Evolutionary conservation across 2,113 vertebrate species (phyloP), one percentile per base, ranked within the genome.

Genomic region (Thunnus thynnus): DNA sequence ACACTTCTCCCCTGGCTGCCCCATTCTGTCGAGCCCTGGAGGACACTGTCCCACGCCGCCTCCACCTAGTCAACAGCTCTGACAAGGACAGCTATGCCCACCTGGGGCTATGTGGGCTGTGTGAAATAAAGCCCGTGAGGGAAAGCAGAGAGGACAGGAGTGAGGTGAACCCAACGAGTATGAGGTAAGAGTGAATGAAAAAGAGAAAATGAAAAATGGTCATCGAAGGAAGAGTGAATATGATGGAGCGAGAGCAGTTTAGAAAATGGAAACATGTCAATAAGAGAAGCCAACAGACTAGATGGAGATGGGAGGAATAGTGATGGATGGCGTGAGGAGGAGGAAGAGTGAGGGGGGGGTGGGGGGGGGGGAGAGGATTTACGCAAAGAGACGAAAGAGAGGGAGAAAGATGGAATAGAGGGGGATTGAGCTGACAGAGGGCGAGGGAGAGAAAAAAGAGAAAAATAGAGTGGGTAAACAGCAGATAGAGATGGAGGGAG

Each of bases 261-360:
- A 90, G 93, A 94, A 94, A 94, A 94, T 95, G 94, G 93, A 94
- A 94, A 94, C 93, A 94, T 94, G 93, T 94, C 93, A 88, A 95
- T 94, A 94, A 94, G 90, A 88, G 81, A 85, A 81, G 88, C 50
- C 85, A 93, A 90, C 72, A 87, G 93, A 93, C 86, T 79, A 93
- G 91, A 92, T 92, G 88, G 87, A 83, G 87, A 89, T 91, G 92
- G 90, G 86, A 90, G 89, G 87, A 90, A 90, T 92, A 80, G 88
- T 95, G 94, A 95, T 95, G 91, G 92, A 95, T 94, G 90, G 73
- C 78, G 76, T 74, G 85, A 89, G 84, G 86, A 79, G 76, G 76
- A 91, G 86, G 76, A 83, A 68, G 63, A 76, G 79, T 68, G 73
- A 56, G 36, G 36, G 36, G 62, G 72, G 22, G 22, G 20, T 20